A percentile compares a stretch with the other conserved stretches of the same genome.
These are phyloP conservation scores for Chloroceryle aenea DNA, from an alignment of 2,113 vertebrate genomes.

Conservation along the genomic window DNA sequence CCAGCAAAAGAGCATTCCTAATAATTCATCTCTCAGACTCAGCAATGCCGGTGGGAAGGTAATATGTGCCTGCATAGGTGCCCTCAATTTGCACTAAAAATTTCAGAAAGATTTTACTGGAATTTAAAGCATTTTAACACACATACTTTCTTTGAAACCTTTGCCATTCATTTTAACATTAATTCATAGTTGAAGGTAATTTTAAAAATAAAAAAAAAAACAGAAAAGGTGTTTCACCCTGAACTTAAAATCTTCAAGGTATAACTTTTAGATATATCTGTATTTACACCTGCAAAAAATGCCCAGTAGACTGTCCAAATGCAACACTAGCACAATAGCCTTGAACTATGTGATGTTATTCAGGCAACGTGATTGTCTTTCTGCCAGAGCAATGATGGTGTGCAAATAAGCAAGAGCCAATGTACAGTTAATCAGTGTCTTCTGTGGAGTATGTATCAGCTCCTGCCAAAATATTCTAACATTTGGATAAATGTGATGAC, in stretches of 20 bases:
- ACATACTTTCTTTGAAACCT: background rate
- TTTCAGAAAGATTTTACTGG: constrained; percentile 1
- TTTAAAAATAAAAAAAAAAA: background rate
- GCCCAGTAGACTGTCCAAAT: background rate
- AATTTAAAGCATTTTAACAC: background rate
- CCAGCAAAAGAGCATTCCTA: constrained; percentile 54
- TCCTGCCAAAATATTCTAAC: background rate
- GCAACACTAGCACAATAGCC: background rate
- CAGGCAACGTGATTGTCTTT: background rate
- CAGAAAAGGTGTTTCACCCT: background rate
- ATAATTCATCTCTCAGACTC: constrained; percentile 43
- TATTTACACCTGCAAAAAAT: background rate
- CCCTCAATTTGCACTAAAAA: constrained; percentile 6
- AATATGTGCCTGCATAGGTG: background rate
- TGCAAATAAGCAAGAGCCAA: background rate
- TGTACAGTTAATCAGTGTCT: background rate
- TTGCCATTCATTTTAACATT: background rate
- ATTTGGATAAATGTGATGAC: background rate
- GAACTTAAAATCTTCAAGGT: background rate
- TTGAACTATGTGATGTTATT: background rate
- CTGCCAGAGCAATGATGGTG: background rate
- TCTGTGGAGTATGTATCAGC: background rate
- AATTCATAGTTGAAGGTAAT: background rate
- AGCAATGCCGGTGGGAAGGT: background rate
- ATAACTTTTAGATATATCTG: background rate